Evolutionary conservation across 2,797 vertebrate genomes (phyloP), one percentile per base, ranked within the genome.

Genomic region (Moxostoma hubbsi): DNA sequence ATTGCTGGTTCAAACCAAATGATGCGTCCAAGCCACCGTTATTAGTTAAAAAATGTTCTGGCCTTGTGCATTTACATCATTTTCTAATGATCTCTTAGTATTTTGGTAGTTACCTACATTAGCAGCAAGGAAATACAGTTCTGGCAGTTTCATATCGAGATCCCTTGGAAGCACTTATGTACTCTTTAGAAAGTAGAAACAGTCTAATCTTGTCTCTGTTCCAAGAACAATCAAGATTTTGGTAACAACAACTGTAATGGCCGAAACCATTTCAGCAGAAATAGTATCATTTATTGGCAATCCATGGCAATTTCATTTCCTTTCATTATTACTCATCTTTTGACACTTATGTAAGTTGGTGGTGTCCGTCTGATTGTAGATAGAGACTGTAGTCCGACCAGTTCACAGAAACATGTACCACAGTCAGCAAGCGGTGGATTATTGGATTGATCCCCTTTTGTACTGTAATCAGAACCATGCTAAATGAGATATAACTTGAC

Each of bases 211-310:
- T 64, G 57, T 58, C 2, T 75, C 45, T 67, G 55, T 76, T 47
- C 55, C 15, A 16, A 18, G 7, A 12, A 12, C 6, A 58, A 18
- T 58, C 2, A 12, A 47, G 43, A 18, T 46, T 0, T 9, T 11
- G 12, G n/a, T n/a, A 36, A 36, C 36, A 55, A 15, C 51, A 45
- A n/a, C 45, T 6, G 51, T 2, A 70, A 11, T 10, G 51, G 55
- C 47, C n/a, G 36, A 61, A 75, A 43, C 7, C 51, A 18, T 65
- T 75, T 75, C 12, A 75, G n/a, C 24, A 45, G 59, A 74, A 75
- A 16, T 13, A 15, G 53, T 3, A 36, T 50, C 1, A 4, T 55
- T 55, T 67, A 36, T 67, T 4, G 2, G 45, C 12, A 11, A 24
- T 66, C 57, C 54, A 36, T 7, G 6, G 36, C n/a, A 57, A 53